phyloP scores from a whole-genome alignment of 2,113 vertebrate species.

The Megatriorchis doriae region DNA sequence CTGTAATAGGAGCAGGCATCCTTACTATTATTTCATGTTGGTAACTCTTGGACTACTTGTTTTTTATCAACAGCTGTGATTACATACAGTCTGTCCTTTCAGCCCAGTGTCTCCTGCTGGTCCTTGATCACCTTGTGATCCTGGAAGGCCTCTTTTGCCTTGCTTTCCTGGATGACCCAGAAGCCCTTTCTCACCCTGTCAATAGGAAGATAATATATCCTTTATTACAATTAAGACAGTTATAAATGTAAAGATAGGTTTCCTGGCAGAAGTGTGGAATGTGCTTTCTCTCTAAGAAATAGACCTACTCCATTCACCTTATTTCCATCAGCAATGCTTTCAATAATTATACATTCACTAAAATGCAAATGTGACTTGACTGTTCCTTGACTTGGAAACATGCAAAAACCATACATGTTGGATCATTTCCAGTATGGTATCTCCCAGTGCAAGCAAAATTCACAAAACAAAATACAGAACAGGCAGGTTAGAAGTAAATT shows the following conservation, averaged over 20 bases:
- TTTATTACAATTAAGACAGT: not conserved
- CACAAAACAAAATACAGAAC: not conserved
- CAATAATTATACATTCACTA: not conserved
- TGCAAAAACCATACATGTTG: not conserved
- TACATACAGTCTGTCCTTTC: conserved; percentile 87
- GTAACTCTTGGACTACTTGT: not conserved
- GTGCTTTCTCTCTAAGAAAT: not conserved
- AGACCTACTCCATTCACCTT: not conserved
- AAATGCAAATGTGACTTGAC: not conserved
- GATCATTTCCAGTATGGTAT: not conserved
- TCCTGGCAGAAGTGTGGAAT: not conserved
- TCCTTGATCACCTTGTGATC: conserved; percentile 88
- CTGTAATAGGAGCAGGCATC: conserved; percentile 73
- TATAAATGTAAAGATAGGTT: not conserved
- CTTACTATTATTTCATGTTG: not conserved
- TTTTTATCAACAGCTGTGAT: not conserved
- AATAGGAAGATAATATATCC: not conserved
- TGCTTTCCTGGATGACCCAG: conserved; percentile 81
- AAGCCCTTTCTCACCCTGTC: conserved; percentile 87
- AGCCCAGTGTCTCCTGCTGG: conserved; percentile 77
- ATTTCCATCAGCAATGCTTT: not conserved
- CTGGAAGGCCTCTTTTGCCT: conserved; percentile 82
- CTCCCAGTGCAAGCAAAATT: not conserved
- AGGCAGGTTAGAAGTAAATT: not conserved
- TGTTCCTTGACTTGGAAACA: not conserved